Evolutionary conservation across 2,113 vertebrate genomes (phyloP).

Genomic region (Glareola pratincola): DNA sequence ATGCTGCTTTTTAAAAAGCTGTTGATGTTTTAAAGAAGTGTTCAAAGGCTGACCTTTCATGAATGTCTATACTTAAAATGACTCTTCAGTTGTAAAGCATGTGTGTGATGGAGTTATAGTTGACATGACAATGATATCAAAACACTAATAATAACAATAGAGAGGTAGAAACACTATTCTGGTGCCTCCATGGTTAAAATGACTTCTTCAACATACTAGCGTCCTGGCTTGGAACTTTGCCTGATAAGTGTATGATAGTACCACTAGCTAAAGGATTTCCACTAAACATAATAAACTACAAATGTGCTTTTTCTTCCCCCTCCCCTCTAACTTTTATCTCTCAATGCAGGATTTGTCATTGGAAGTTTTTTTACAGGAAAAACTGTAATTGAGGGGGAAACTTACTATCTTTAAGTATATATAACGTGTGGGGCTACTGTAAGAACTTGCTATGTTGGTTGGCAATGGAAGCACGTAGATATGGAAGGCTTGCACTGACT

Average conservation of each 20-base stretch:
- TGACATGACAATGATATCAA: neutral
- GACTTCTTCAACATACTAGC: neutral
- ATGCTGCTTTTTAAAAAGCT: neutral
- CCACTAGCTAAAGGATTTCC: neutral
- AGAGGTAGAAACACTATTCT: neutral
- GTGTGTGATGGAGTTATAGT: neutral
- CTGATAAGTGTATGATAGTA: neutral
- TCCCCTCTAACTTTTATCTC: neutral
- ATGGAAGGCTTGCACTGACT: neutral
- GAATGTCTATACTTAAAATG: neutral
- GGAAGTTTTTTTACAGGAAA: neutral
- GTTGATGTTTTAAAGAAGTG: neutral
- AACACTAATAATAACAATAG: neutral
- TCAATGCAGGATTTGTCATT: neutral
- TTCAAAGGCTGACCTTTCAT: constrained; percentile 41
- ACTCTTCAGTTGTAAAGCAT: constrained; percentile 13
- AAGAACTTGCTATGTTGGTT: neutral
- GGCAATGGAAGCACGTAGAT: neutral
- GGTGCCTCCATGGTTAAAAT: neutral
- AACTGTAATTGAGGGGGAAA: neutral
- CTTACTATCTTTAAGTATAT: rapidly evolving
- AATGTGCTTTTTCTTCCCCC: neutral
- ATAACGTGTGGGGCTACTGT: neutral
- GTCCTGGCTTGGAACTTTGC: neutral
- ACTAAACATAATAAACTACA: neutral